phyloP scores from a whole-genome alignment of 2,888 invertebrate species.

The Eustalomyia histrio region DNA sequence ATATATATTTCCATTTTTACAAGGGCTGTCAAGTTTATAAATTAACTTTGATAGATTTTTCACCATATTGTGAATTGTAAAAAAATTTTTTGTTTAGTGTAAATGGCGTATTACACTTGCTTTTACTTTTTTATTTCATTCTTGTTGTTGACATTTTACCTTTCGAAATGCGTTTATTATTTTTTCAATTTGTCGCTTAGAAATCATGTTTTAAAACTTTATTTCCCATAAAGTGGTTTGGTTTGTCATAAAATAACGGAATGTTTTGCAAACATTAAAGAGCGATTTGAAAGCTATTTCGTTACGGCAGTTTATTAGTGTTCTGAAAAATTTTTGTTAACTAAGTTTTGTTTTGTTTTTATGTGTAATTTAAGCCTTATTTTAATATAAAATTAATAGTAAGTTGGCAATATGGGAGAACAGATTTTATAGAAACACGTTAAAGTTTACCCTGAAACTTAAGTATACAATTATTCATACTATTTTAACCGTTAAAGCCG shows the following conservation, averaged over 20 bases:
- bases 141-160: slow-evolving; percentile 12
- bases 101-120: slow-evolving; percentile 9
- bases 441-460: too few species aligned
- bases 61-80: too few species aligned
- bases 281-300: not conserved
- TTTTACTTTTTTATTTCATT: not conserved
- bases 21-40: too few species aligned
- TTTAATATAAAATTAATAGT: not conserved
- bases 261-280: slow-evolving; percentile 4
- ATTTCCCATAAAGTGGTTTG: slow-evolving; percentile 9
- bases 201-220: slow-evolving; percentile 42
- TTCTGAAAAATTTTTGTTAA: too few species aligned
- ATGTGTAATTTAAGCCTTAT: too few species aligned
- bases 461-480: too few species aligned
- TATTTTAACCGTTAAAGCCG: too few species aligned
- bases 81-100: slow-evolving; percentile 1
- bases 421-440: too few species aligned
- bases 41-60: too few species aligned
- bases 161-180: slow-evolving; percentile 41
- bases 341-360: too few species aligned
- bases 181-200: slow-evolving; percentile 26
- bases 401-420: not conserved
- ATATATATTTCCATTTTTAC: too few species aligned
- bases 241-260: slow-evolving; percentile 15
- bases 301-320: too few species aligned